These are phyloP conservation scores for Trichonephila inaurata DNA, from an alignment of 1,140 invertebrate genomes.

Conservation along the genomic window DNA sequence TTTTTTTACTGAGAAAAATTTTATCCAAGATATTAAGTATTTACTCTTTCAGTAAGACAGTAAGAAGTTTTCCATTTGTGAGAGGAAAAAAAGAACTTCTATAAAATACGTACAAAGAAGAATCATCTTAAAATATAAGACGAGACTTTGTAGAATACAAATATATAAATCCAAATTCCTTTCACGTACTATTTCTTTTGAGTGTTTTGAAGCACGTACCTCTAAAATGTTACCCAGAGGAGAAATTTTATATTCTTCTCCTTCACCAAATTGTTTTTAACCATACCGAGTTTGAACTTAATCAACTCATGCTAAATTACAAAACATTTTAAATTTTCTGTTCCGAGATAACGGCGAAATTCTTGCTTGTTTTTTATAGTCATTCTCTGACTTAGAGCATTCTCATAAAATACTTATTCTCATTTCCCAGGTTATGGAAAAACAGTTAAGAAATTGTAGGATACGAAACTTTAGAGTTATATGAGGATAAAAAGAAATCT, in stretches of 20 bases:
- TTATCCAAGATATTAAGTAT: too few relatives aligned
- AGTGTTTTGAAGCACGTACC: slow-evolving; percentile 4
- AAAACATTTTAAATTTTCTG: not conserved
- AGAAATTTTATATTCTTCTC: not conserved
- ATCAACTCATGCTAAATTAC: not conserved
- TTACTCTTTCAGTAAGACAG: too few relatives aligned
- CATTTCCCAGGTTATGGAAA: not conserved
- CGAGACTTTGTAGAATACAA: not conserved
- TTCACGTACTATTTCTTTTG: not conserved
- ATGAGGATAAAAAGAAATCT: too few relatives aligned
- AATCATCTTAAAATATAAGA: not conserved
- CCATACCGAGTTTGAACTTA: not conserved
- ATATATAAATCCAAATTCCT: not conserved
- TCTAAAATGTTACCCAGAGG: not conserved
- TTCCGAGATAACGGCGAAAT: not conserved
- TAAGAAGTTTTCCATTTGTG: too few relatives aligned
- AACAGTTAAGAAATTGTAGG: too few relatives aligned
- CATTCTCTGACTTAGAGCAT: not conserved
- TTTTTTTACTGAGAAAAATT: too few relatives aligned
- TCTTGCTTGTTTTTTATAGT: not conserved
- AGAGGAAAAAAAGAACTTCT: not conserved
- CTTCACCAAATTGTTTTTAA: not conserved
- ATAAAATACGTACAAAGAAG: not conserved
- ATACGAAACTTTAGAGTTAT: too few relatives aligned
- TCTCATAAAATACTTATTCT: slow-evolving; percentile 3